Evolutionary conservation across 2,113 vertebrate species (phyloP).

Genomic region (Pygoscelis adeliae): DNA sequence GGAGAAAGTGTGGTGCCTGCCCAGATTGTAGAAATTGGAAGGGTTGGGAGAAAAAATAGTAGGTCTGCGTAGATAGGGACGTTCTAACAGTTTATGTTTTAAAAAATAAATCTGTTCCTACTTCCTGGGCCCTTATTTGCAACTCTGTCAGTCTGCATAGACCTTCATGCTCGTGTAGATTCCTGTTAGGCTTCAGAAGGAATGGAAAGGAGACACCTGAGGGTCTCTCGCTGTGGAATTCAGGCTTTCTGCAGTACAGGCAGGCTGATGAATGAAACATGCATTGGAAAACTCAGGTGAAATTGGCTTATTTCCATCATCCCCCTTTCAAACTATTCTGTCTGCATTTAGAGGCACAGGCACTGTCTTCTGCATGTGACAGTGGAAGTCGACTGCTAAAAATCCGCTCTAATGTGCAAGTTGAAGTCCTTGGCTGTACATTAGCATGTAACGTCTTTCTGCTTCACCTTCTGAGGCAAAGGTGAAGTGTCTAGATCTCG

Average conservation of each 20-base stretch:
- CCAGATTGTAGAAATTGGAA: not conserved
- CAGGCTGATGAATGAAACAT: slow-evolving; percentile 5
- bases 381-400: not conserved
- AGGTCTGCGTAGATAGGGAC: not conserved
- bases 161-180: not conserved
- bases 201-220: not conserved
- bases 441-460: not conserved
- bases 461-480: not conserved
- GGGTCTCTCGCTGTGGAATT: not conserved
- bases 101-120: not conserved
- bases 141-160: not conserved
- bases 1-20: not conserved
- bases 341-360: not conserved
- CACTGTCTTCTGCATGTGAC: not conserved
- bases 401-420: not conserved
- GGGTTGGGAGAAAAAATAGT: not conserved
- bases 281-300: not conserved
- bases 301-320: not conserved
- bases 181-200: not conserved
- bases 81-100: not conserved
- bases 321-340: not conserved
- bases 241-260: not conserved
- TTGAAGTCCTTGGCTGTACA: not conserved
- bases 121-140: not conserved
- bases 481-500: not conserved